phyloP scores from a whole-genome alignment of 2,113 vertebrate species.

The Elachura formosa region DNA sequence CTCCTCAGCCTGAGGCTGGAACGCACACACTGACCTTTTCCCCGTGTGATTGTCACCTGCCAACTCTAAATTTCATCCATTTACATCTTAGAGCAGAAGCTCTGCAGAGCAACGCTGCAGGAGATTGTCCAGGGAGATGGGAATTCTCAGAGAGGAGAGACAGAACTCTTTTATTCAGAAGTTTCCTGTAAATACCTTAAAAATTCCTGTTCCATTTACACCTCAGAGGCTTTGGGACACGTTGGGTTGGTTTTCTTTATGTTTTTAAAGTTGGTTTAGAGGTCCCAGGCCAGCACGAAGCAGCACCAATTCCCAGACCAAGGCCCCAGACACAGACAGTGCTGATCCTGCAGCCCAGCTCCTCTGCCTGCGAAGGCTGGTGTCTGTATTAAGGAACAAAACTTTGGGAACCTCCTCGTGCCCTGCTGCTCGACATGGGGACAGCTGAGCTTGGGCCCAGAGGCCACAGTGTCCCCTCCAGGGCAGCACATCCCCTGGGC shows the following conservation, averaged over 20 bases:
- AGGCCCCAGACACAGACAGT: background rate
- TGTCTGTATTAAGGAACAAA: accelerated
- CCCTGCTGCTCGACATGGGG: accelerated
- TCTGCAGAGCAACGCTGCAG: constrained; percentile 16
- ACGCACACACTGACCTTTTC: background rate
- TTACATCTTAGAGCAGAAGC: background rate
- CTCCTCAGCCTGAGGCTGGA: background rate
- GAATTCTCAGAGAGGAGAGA: background rate
- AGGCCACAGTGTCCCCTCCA: accelerated
- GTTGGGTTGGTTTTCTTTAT: background rate
- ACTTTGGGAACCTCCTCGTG: accelerated
- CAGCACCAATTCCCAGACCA: background rate
- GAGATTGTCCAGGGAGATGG: constrained; percentile 12
- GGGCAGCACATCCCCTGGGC: accelerated
- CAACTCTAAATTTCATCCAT: background rate
- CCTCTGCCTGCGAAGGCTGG: background rate
- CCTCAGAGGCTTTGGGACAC: background rate
- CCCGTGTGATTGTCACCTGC: background rate
- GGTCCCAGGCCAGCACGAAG: background rate
- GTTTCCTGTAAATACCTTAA: background rate
- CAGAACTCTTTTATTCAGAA: background rate
- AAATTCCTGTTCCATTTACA: background rate
- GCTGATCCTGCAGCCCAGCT: background rate
- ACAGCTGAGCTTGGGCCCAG: background rate
- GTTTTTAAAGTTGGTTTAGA: background rate